Evolutionary conservation across 2,888 invertebrate species (phyloP), one percentile per base, ranked within the genome.

Genomic region (Neria commutata): DNA sequence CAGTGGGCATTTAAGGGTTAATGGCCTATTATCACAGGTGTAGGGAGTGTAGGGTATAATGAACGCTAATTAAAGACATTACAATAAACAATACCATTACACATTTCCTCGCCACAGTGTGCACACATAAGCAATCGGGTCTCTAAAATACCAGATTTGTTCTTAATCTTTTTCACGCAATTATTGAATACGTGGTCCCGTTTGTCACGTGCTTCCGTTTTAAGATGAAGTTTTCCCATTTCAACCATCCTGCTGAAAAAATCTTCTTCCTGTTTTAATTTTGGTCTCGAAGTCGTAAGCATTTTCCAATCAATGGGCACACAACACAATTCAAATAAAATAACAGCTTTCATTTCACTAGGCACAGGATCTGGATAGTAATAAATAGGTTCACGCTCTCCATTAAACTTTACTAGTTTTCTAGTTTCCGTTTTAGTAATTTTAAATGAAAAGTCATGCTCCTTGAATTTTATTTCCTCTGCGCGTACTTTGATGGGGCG

Each of bases 291-390:
- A n/a, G 91, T 89, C 14, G 95, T 95, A 57, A 95, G 84, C 95
- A 95, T 95, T 79, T 91, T 88, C 95, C 95, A 95, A 76, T 94
- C 93, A 62, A 95, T 95, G 34, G 92, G 89, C 17, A 95, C 93
- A 10, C 89, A 86, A 70, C 91, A 91, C 50, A 95, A 83, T 71
- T 95, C 94, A 68, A 75, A 72, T 0, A 82, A 68, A 2, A 75
- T 68, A 46, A 82, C 71, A 26, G 73, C 74, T 61, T 77, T 86
- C 94, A 95, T 94, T 79, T 94, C 93, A 0, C 85, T 83, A 2
- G 95, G 94, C 64, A 93, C 84, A 0, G 95, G 94, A 81, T 95
- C 90, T 70, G 86, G 84, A 67, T 87, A 87, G 1, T 80, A 53
- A 58, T 81, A 82, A 2, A 73, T 52, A 1, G 74, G 64, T 33